Evolutionary conservation across 2,888 invertebrate genomes (phyloP), one percentile per base, ranked within the genome.

Genomic region (Tetragonisca angustula): DNA sequence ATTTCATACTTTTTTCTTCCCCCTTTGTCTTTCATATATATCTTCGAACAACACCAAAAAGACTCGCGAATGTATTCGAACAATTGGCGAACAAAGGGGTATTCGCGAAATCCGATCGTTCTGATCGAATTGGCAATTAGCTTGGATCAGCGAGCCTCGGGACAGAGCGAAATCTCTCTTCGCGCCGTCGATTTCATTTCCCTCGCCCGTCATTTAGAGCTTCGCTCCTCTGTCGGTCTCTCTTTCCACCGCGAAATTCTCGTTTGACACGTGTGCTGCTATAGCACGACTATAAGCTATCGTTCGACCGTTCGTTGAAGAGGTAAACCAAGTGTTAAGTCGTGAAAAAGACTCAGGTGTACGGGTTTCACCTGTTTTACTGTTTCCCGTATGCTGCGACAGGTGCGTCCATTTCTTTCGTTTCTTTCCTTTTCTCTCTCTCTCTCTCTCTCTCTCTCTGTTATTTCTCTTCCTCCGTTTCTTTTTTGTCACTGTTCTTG

Each of bases 321-420:
- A 11, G 43, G 69, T 21, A 56, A 61, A 71, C 64, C 75, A 89
- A 91, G 93, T 91, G 93, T 90, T 91, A 92, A 93, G 83, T 92
- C 87, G 92, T 89, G 85, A 93, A 92, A 92, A 86, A 89, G 84
- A 85, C 90, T 93, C 93, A 91, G 92, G 93, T 94, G 94, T 83
- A 81, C 80, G 77, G 62, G 85, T 91, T 93, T 92, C 93, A 93
- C 93, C 93, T 93, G 93, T 94, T 94, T 92, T 86, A 80, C 87
- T 92, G 89, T 93, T 92, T 93, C 93, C 94, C 94, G 92, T 94
- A 94, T 94, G 94, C 88, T 81, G 88, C 84, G 91, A 91, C 94
- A 94, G 94, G 93, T 94, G 93, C 85, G 76, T 73, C 84, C 74
- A 80, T 83, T 76, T 83, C 85, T 67, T 85, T 32, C 83, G 78